A percentile compares a stretch with the other conserved stretches of the same genome.
Conservation (phyloP, 1,140 invertebrate genomes). For the Linepithema humile region DNA sequence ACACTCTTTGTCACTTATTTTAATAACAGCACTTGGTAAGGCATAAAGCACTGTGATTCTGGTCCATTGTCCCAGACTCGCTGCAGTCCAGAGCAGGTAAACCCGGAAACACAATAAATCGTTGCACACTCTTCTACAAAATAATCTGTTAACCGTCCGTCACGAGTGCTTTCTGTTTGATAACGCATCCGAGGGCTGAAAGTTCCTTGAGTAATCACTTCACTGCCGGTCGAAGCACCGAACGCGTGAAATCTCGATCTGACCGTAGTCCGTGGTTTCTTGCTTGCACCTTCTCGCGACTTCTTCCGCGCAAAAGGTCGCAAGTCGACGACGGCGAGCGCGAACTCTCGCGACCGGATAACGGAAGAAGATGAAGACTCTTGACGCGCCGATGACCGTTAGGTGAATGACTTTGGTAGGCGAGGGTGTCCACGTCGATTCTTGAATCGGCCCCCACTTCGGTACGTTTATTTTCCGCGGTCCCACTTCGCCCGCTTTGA, state of each 20-base stretch:
- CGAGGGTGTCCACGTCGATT: slow-evolving; percentile 75
- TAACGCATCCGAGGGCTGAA: background rate
- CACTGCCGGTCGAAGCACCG: background rate
- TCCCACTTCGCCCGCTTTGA: slow-evolving; percentile 64
- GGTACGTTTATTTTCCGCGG: slow-evolving; percentile 60
- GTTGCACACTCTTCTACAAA: too few relatives aligned
- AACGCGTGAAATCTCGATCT: background rate
- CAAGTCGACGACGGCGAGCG: background rate
- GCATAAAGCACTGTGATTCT: background rate
- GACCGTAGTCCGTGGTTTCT: background rate
- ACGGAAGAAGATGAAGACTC: slow-evolving; percentile 70
- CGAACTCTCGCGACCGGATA: slow-evolving; percentile 39
- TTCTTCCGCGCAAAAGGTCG: background rate
- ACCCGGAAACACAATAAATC: too few relatives aligned
- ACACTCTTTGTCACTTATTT: slow-evolving; percentile 24
- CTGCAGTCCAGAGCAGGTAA: too few relatives aligned
- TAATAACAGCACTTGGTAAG: background rate
- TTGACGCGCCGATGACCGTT: slow-evolving; percentile 78
- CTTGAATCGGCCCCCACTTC: slow-evolving; percentile 74
- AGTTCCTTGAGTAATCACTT: background rate
- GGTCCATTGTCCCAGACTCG: background rate
- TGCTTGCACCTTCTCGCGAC: background rate
- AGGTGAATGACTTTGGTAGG: slow-evolving; percentile 79
- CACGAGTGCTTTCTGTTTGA: background rate
- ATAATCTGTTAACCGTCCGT: background rate